Evolutionary conservation across 64 coral and sea anemone genomes (phyloP), one percentile per base, ranked within the genome.

Genomic region (Stylophora pistillata): DNA sequence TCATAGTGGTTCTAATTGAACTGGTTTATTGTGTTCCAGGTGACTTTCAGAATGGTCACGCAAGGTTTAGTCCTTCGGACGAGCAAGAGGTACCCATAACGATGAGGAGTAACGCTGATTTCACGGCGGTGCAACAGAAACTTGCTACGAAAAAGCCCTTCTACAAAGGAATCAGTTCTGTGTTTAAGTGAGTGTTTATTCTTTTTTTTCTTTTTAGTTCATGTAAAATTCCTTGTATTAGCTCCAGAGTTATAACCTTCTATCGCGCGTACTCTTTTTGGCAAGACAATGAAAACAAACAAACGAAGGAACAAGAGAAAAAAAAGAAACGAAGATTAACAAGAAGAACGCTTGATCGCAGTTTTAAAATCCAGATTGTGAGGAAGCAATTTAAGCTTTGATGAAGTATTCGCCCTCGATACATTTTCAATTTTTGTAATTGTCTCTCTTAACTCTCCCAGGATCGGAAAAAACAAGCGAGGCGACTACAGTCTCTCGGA

Each of bases 81-180:
- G 91, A 97, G 28, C 37, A 47, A 47, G 95, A 97, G 62, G 72
- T 97, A 9, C 95, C 95, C 6, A 97, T 97, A 74, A 97, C 95
- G 1, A 97, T 97, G 95, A 90, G 75, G 33, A 97, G 95, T 41
- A 90, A 97, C 41, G 88, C 95, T 4, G 92, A 90, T 32, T 97
- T 97, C 56, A 93, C 68, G 29, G 88, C 81, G 21, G 95, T 97
- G 3, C 95, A 97, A 71, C 95, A 93, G 66, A 97, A 97, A 52
- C 76, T 97, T 28, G 73, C 70, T 74, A 55, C 79, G 41, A 97
- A 97, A 82, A 97, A 97, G 78, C 95, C 95, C n/a, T 97, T 97
- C 55, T 97, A 97, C 62, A 84, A 84, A 28, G 80, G 80, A 5
- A 68, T 84, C 80, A 87, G 79, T 87, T 92, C 85, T 74, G 89